These are phyloP conservation scores for Fabriciana adippe DNA, from an alignment of 2,888 invertebrate species.

Conservation along the genomic window DNA sequence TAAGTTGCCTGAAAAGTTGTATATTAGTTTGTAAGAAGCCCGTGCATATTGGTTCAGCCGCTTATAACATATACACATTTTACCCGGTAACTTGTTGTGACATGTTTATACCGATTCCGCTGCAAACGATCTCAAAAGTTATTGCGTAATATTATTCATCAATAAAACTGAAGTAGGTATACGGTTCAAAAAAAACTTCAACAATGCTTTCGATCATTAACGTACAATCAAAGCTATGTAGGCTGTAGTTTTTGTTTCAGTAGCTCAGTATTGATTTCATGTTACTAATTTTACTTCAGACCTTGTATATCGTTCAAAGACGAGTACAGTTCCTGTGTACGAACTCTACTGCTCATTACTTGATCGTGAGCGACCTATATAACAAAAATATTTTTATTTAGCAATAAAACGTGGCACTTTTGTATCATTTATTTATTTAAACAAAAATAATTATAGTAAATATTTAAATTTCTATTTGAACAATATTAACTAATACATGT, in stretches of 20 bases:
- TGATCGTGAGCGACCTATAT: no score
- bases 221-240: background rate
- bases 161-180: background rate
- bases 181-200: background rate
- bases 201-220: background rate
- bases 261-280: conserved; percentile 35
- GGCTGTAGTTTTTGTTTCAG: conserved; percentile 12
- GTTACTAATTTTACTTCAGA: conserved; percentile 33
- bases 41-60: background rate
- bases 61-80: background rate
- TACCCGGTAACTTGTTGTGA: background rate
- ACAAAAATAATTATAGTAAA: no score
- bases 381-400: no score
- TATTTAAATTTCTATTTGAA: no score
- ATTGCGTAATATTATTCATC: conserved; percentile 15
- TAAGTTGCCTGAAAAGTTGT: no score
- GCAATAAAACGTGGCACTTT: no score
- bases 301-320: conserved; percentile 30
- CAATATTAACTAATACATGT: no score
- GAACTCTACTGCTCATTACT: conserved; percentile 1
- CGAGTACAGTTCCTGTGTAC: conserved; percentile 19
- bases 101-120: conserved; percentile 5
- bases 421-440: no score
- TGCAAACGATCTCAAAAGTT: conserved; percentile 1
- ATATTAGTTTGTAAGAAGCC: background rate